phyloP scores from a whole-genome alignment of 2,113 vertebrate species.

The Phoxinus phoxinus region DNA sequence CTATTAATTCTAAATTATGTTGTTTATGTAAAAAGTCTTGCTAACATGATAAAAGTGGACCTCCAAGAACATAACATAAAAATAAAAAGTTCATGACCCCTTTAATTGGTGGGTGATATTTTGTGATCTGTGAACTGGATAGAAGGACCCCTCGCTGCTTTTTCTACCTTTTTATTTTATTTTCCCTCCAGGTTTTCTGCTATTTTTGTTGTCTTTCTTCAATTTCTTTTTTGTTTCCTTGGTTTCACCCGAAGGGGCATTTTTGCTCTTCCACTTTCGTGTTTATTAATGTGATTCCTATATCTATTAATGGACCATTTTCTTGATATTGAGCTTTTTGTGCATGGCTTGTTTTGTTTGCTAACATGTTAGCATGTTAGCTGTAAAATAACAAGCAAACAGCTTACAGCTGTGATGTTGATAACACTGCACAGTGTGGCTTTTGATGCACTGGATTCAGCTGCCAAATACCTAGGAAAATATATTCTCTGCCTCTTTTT shows the following conservation, averaged over 20 bases:
- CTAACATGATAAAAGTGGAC: no score
- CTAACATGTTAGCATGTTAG: neutral
- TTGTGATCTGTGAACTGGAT: neutral
- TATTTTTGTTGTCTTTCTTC: constrained; percentile 49
- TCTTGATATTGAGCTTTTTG: constrained; percentile 19
- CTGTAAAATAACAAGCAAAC: neutral
- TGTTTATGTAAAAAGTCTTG: no score
- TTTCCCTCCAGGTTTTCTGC: constrained; percentile 20
- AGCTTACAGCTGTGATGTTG: neutral
- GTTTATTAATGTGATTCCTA: neutral
- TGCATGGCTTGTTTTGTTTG: constrained; percentile 30
- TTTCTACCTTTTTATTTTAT: neutral
- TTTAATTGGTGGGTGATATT: neutral
- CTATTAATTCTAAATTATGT: no score
- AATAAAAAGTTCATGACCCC: no score
- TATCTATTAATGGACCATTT: constrained; percentile 21
- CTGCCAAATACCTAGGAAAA: neutral
- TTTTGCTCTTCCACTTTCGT: constrained; percentile 26
- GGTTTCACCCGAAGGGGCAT: constrained; percentile 32
- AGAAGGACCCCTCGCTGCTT: constrained; percentile 72
- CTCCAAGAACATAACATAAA: no score
- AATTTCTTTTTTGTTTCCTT: constrained; percentile 41
- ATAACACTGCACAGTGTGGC: constrained; percentile 14
- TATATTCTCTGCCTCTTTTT: constrained; percentile 3
- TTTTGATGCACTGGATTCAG: neutral